Conservation (phyloP, 1,140 invertebrate species). For the Lordiphosa clarofinis region DNA sequence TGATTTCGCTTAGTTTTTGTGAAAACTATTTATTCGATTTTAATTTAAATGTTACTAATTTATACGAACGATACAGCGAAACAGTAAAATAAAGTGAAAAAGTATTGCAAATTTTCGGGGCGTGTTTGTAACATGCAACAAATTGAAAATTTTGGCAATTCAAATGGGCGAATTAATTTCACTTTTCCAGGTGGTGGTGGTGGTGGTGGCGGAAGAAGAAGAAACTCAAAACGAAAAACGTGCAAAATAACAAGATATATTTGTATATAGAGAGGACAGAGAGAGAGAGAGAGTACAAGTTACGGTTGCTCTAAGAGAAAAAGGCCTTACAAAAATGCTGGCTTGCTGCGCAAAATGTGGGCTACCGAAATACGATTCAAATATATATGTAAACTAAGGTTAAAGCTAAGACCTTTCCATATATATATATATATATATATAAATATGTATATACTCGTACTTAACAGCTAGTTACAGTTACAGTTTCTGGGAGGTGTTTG, state of each 20-base stretch:
- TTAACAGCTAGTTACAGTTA: conserved; percentile 67
- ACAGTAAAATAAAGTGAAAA: conserved; percentile 15
- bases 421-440: no score
- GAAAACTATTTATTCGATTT: conserved; percentile 19
- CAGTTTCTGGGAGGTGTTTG: conserved; percentile 27
- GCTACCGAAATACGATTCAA: conserved; percentile 52
- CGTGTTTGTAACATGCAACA: conserved; percentile 29
- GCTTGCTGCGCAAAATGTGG: conserved; percentile 49
- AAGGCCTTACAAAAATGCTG: conserved; percentile 58
- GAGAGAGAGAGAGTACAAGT: conserved; percentile 12
- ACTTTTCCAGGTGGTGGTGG: conserved; percentile 8
- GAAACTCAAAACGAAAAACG: conserved; percentile 41
- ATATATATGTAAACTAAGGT: conserved; percentile 40
- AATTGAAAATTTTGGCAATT: conserved; percentile 29
- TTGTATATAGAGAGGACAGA: conserved; percentile 1
- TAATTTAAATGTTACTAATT: conserved; percentile 9
- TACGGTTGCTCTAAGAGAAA: conserved; percentile 48
- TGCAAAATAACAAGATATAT: conserved; percentile 47
- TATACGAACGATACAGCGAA: conserved; percentile 19
- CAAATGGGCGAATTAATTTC: conserved; percentile 26
- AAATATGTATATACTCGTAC: conserved; percentile 14
- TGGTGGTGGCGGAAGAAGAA: conserved; percentile 7
- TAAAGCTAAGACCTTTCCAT: conserved; percentile 59
- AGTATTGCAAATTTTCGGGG: background rate
- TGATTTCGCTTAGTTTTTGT: background rate